phyloP scores from a whole-genome alignment of 35 echinoderm and acorn worm genomes.

The Patiria miniata region DNA sequence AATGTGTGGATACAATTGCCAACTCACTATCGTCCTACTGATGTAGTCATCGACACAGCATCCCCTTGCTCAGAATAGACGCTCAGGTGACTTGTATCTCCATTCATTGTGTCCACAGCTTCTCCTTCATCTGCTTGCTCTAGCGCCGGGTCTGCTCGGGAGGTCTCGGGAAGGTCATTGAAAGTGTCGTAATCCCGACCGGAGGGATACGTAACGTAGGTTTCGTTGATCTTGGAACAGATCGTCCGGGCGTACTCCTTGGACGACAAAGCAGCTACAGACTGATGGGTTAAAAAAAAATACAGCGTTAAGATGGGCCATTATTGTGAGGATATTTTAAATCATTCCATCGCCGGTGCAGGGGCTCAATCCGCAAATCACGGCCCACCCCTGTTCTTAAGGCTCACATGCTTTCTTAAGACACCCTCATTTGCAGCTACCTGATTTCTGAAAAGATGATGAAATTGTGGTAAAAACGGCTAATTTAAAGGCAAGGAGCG shows the following conservation, averaged over 20 bases:
- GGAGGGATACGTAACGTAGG: slow-evolving; percentile 22
- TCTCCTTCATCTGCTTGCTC: not conserved
- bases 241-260: slow-evolving; percentile 35
- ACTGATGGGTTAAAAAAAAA: not conserved
- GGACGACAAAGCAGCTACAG: slow-evolving; percentile 19
- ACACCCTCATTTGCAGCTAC: no score
- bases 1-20: no score
- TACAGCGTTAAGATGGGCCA: not conserved
- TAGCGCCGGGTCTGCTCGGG: no score
- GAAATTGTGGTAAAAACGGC: no score
- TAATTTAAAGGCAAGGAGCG: no score
- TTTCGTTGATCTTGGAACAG: slow-evolving; percentile 25
- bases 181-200: slow-evolving; percentile 39
- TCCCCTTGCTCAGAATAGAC: slow-evolving; percentile 75
- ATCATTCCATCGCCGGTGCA: no score
- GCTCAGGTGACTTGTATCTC: slow-evolving; percentile 61
- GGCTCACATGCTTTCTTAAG: no score
- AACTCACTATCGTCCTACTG: slow-evolving; percentile 65
- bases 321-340: not conserved
- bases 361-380: no score
- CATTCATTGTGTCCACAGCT: not conserved
- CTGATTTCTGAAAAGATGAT: no score
- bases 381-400: no score
- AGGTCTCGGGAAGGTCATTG: not conserved
- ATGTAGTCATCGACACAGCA: slow-evolving; percentile 70